A percentile compares a stretch with the other conserved stretches of the same genome.
These are phyloP conservation scores for Drosophila carrolli DNA, from an alignment of 1,140 invertebrate species.

Conservation along the genomic window DNA sequence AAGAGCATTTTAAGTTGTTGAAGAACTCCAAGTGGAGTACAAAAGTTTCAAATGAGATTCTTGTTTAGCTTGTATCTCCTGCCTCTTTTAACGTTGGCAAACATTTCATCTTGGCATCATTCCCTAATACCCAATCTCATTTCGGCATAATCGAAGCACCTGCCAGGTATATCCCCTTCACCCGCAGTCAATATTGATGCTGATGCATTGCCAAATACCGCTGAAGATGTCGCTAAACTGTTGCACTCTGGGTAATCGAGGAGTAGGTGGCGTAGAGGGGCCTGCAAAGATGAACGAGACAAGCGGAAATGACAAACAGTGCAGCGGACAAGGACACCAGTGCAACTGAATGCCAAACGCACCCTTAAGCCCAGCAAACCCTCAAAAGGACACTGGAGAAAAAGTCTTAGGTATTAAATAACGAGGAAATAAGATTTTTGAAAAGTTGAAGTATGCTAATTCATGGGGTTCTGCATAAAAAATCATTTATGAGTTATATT, in stretches of 20 bases:
- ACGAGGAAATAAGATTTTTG: too few species aligned
- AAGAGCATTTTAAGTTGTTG: slow-evolving; percentile 7
- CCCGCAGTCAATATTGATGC: slow-evolving; percentile 64
- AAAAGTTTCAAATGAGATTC: slow-evolving; percentile 15
- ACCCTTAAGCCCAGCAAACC: slow-evolving; percentile 1
- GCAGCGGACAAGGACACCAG: slow-evolving; percentile 17
- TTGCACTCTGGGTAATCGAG: slow-evolving; percentile 37
- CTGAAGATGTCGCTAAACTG: slow-evolving; percentile 59
- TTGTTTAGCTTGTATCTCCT: neutral
- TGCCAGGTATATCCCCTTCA: slow-evolving; percentile 9
- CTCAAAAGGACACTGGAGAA: slow-evolving; percentile 1
- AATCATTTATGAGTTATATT: too few species aligned
- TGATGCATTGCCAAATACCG: slow-evolving; percentile 71
- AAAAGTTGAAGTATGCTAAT: too few species aligned
- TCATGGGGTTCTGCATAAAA: too few species aligned
- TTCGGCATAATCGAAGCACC: slow-evolving; percentile 58
- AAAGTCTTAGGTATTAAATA: neutral
- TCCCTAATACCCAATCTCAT: slow-evolving; percentile 35
- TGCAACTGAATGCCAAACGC: slow-evolving; percentile 30
- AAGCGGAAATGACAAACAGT: slow-evolving; percentile 73
- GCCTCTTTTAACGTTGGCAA: slow-evolving; percentile 1
- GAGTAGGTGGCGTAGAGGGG: neutral
- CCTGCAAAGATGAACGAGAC: slow-evolving; percentile 10
- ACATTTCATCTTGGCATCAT: slow-evolving; percentile 3
- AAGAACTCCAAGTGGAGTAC: slow-evolving; percentile 3